Percentiles rank a stretch among this genome's conserved stretches.
Conservation (phyloP, 2,888 invertebrate genomes). For the Physocephala rufipes region DNA sequence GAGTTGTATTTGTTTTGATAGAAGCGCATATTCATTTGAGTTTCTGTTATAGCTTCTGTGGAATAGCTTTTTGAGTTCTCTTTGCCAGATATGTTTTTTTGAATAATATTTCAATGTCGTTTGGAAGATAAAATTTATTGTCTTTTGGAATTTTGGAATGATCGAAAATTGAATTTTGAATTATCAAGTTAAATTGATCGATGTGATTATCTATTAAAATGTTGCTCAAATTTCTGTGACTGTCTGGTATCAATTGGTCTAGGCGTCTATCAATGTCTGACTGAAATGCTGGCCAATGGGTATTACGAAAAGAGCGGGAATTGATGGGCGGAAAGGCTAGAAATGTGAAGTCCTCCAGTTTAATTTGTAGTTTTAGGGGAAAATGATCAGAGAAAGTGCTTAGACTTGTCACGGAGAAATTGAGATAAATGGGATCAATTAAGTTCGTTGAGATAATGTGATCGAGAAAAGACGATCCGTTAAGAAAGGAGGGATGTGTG, state of each 20-base stretch:
- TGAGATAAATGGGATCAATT: neutral
- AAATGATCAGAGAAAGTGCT: slow-evolving; percentile 30
- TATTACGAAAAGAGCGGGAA: slow-evolving; percentile 13
- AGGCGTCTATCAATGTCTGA: slow-evolving; percentile 1
- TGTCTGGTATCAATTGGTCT: neutral
- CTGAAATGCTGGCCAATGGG: neutral
- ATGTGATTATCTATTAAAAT: neutral
- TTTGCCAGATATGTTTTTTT: slow-evolving; percentile 1
- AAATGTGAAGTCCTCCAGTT: neutral
- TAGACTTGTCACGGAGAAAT: neutral
- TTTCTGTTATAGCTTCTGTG: too few relatives aligned
- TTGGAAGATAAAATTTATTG: neutral
- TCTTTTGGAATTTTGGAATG: slow-evolving; percentile 7
- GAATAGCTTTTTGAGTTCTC: neutral
- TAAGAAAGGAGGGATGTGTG: slow-evolving; percentile 12
- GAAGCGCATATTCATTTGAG: too few relatives aligned
- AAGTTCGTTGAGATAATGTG: slow-evolving; percentile 4
- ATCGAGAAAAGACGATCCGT: too few relatives aligned
- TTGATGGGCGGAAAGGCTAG: neutral
- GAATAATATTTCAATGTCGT: neutral
- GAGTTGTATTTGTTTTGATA: too few relatives aligned
- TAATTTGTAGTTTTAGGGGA: neutral
- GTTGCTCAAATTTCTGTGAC: neutral
- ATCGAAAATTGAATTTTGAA: neutral
- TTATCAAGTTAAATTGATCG: neutral